phyloP scores from a whole-genome alignment of 1,140 invertebrate species.

The Monochamus saltuarius region DNA sequence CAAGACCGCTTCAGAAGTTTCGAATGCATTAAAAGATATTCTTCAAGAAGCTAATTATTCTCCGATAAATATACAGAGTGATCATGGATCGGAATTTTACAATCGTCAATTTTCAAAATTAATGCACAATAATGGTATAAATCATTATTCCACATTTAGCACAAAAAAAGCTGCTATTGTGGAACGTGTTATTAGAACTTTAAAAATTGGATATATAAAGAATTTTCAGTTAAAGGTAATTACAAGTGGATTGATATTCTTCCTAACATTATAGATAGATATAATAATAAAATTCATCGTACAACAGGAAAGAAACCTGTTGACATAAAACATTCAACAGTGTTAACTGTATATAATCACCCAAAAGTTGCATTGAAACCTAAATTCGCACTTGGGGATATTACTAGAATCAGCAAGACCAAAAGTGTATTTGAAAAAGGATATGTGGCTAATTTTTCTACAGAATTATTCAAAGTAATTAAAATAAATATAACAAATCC shows the following conservation, averaged over 20 bases:
- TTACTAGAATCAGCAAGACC: slow-evolving; percentile 49
- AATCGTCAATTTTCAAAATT: slow-evolving; percentile 40
- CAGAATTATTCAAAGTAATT: slow-evolving; percentile 49
- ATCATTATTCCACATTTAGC: slow-evolving; percentile 48
- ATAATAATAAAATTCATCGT: slow-evolving; percentile 46
- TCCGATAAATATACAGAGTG: slow-evolving; percentile 40
- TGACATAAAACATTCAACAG: slow-evolving; percentile 33
- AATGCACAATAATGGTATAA: slow-evolving; percentile 43
- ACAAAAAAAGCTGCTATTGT: slow-evolving; percentile 49
- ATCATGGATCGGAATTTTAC: slow-evolving; percentile 47
- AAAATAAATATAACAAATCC: slow-evolving; percentile 45
- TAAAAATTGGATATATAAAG: slow-evolving; percentile 50
- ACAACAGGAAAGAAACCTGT: slow-evolving; percentile 44
- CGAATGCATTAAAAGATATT: slow-evolving; percentile 33
- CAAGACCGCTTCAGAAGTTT: slow-evolving; percentile 38
- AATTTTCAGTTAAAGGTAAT: slow-evolving; percentile 45
- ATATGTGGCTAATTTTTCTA: slow-evolving; percentile 52
- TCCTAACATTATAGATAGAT: slow-evolving; percentile 37
- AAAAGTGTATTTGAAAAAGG: slow-evolving; percentile 51
- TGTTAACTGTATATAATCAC: slow-evolving; percentile 27
- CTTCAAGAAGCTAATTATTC: slow-evolving; percentile 18
- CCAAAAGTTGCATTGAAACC: slow-evolving; percentile 23
- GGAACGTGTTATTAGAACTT: slow-evolving; percentile 51
- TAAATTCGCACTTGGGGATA: slow-evolving; percentile 45
- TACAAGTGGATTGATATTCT: slow-evolving; percentile 44